Base-by-base conservation (phyloP, 2,888 invertebrate genomes). In the Crematogaster levior region DNA sequence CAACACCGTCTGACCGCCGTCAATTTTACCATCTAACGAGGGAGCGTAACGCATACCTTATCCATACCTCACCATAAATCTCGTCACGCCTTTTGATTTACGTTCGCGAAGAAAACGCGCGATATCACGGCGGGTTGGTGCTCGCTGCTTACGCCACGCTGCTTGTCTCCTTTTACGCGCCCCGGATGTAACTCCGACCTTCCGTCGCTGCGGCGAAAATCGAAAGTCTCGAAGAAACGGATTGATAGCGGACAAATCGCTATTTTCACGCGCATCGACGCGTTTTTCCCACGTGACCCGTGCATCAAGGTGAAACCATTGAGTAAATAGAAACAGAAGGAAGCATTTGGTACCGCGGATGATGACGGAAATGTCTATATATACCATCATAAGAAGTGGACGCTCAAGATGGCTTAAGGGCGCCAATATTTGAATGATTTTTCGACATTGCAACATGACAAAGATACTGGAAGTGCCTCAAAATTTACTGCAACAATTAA, bases 1-100 rank as follows among this genome's bases (percentile, higher is more conserved):
- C 74, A 84, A 85, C 89, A 82, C 84, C 84, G 43, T 21, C 53
- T 27, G 80, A 9, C 72, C 61, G 74, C 89, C 88, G 86, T 89
- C 83, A 81, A 82, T 89, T 87, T 89, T 82, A 83, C 89, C 90
- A 83, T 84, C 87, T 88, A 89, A 89, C 89, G 90, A 89, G 89
- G 85, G 77, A 81, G 81, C 72, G 73, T 72, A 82, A 84, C 84
- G 84, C 82, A 83, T 83, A 90, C 81, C 87, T 90, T 87, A 87
- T 89, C 90, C 89, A 86, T 86, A 86, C 87, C 83, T 86, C 84
- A 79, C 70, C 84, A 83, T 89, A 90, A 90, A 89, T 89, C 90
- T 88, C 81, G 48, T 10, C 65, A 65, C 58, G 34, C 77, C 82
- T 84, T 89, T 88, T 88, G 89, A 89, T 89, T 89, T 89, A 89